Conservation (phyloP, 2,797 vertebrate species). For the Clarias fuscus region DNA sequence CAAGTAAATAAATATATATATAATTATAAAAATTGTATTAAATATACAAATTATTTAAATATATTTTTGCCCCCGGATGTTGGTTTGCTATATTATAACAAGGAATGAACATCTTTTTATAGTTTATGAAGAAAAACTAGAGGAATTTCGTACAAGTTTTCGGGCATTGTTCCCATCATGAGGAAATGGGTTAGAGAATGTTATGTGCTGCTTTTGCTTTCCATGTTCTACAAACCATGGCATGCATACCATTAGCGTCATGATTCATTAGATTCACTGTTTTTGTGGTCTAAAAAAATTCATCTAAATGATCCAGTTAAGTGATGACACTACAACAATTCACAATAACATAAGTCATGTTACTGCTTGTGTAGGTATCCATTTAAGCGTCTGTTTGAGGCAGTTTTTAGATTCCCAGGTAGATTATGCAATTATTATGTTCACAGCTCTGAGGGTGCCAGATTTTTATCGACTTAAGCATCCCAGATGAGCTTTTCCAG, state of each 20-base stretch:
- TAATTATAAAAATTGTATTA: no score
- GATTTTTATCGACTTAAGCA: not conserved
- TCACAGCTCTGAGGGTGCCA: not conserved
- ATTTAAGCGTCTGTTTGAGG: not conserved
- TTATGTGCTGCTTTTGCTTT: conserved; percentile 4
- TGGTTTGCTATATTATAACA: not conserved
- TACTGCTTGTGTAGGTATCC: not conserved
- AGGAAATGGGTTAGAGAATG: not conserved
- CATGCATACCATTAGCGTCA: not conserved
- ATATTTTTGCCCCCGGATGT: no score
- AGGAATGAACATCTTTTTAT: not conserved
- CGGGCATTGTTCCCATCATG: not conserved
- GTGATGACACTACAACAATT: not conserved
- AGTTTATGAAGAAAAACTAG: not conserved
- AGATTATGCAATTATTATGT: conserved; percentile 3
- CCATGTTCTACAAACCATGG: not conserved
- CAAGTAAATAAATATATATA: not conserved
- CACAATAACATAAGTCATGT: not conserved
- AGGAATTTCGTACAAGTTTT: not conserved
- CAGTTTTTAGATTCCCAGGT: not conserved
- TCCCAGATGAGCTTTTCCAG: not conserved
- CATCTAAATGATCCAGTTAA: not conserved
- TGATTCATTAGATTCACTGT: not conserved
- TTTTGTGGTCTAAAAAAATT: not conserved
- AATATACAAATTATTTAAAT: no score